phyloP scores from a whole-genome alignment of 1,140 invertebrate genomes.

The Anoplophora glabripennis region DNA sequence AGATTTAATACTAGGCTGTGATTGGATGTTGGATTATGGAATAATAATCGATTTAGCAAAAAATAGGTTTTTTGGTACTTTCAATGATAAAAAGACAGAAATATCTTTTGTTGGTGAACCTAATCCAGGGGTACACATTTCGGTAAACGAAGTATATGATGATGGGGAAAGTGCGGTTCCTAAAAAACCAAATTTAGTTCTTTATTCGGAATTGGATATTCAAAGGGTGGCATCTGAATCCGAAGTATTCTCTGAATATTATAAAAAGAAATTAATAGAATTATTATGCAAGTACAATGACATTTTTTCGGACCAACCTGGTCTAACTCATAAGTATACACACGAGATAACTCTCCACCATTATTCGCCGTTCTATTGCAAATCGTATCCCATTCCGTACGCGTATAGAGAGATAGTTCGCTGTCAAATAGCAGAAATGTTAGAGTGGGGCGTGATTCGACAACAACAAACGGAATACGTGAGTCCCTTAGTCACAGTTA shows the following conservation, averaged over 20 bases:
- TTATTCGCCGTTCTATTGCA: no score
- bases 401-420: not conserved
- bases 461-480: not conserved
- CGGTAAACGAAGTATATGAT: not conserved
- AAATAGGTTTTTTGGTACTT: not conserved
- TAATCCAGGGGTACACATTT: not conserved
- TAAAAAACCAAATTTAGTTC: no score
- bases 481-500: conserved; percentile 3
- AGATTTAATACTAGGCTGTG: conserved; percentile 1
- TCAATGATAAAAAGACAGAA: not conserved
- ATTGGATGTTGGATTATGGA: not conserved
- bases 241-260: not conserved
- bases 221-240: not conserved
- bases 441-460: not conserved
- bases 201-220: no score
- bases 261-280: not conserved
- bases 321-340: not conserved
- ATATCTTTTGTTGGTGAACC: no score
- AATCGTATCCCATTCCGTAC: no score
- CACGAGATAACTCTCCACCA: no score
- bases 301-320: conserved; percentile 12
- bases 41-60: not conserved
- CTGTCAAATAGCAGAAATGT: not conserved
- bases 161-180: no score
- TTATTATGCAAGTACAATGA: conserved; percentile 1